Base-by-base conservation (phyloP, 2,797 vertebrate genomes). In the Salmo trutta region DNA sequence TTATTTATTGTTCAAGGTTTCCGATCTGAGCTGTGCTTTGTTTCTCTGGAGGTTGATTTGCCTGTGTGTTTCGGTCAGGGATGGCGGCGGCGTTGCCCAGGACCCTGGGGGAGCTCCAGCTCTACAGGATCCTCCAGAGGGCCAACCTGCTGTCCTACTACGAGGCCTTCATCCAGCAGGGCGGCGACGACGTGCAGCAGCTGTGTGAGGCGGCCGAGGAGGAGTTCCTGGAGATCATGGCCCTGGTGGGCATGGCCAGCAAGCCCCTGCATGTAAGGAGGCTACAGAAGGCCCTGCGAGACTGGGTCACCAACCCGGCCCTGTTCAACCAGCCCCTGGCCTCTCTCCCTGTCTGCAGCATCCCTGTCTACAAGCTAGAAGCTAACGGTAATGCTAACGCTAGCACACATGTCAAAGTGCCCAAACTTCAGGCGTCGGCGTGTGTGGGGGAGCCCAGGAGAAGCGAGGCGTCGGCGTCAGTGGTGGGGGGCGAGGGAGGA, bases 181-280 rank as follows among this genome's bases (percentile, higher is more conserved):
- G 98, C 65, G 98, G 98, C 0, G 98, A 99, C 17, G 98, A 99
- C 1, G 98, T 99, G 82, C 97, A 98, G 94, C 98, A 99, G 91
- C 96, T 99, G 68, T 99, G 98, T 31, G 98, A 99, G 89, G 98
- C 98, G 0, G 97, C 97, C 0, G 98, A 99, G 92, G 98, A 99
- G 78, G 98, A 99, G 86, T 99, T 99, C 87, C 93, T 99, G 87
- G 98, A 99, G 91, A 99, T 99, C 90, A 99, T 99, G 98, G 98
- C 98, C 0, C 95, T 99, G 0, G 98, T 99, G 5, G 98, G 98
- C 85, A 99, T 99, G 98, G 98, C 98, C 73, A 99, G 98, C 94
- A 99, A 99, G 85, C 98, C 98, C 0, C 95, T 99, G 81, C 98
- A 99, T 0, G 98, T 99, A 27, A 93, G 98, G 15, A 94, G 98